Evolutionary conservation across 1,140 invertebrate species (phyloP).

Genomic region (Oreohelix idahoensis): DNA sequence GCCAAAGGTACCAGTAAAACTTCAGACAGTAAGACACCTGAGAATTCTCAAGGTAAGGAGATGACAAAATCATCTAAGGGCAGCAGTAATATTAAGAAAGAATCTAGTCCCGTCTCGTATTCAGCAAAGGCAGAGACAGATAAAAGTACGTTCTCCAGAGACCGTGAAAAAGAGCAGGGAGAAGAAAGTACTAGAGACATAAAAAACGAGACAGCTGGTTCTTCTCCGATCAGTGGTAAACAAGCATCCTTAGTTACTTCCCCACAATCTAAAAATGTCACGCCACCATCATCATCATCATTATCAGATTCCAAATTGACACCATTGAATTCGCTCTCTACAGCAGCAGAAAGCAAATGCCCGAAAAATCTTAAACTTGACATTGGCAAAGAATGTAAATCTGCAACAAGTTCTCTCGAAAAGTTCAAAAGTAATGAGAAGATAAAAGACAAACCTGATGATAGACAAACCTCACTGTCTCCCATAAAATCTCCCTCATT

Average conservation of each 20-base stretch:
- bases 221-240: background rate
- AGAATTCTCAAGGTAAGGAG: background rate
- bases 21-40: background rate
- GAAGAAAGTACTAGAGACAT: background rate
- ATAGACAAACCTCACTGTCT: background rate
- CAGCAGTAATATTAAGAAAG: constrained; percentile 11
- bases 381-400: background rate
- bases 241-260: background rate
- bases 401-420: background rate
- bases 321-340: background rate
- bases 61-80: background rate
- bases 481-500: background rate
- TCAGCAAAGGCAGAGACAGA: background rate
- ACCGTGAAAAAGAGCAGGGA: background rate
- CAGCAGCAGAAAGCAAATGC: background rate
- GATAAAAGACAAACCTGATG: background rate
- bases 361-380: background rate
- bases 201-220: background rate
- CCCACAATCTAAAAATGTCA: background rate
- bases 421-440: constrained; percentile 11
- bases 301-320: background rate
- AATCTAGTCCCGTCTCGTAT: background rate
- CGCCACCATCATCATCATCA: background rate
- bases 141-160: background rate
- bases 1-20: background rate